These are phyloP conservation scores for Drosophila longiperda DNA, from an alignment of 2,888 invertebrate species.

Conservation along the genomic window DNA sequence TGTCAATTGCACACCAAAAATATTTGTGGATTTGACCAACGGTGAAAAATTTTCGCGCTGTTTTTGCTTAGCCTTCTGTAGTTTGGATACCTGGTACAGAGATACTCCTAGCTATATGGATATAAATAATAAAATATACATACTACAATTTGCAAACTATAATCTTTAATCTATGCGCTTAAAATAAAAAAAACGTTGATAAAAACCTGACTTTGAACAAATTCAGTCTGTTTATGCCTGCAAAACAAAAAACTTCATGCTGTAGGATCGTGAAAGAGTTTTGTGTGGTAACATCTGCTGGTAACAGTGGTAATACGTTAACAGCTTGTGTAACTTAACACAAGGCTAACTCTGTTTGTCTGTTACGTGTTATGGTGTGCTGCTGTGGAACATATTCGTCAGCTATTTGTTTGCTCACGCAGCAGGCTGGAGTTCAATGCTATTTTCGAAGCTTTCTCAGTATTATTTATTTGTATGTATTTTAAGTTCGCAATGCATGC, in stretches of 20 bases:
- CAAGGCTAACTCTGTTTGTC: not conserved
- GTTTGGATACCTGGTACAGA: slow-evolving; percentile 46
- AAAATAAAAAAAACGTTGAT: not conserved
- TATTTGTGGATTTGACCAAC: slow-evolving; percentile 85
- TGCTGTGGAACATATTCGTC: not conserved
- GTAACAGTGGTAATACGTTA: not conserved
- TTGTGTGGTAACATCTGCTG: not conserved
- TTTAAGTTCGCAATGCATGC: not conserved
- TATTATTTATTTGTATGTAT: not conserved
- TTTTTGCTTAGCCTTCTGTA: slow-evolving; percentile 36
- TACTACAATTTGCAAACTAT: not conserved
- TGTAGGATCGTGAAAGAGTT: not conserved
- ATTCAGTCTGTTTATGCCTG: not conserved
- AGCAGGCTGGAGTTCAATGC: no score
- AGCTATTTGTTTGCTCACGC: not conserved
- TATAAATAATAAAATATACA: slow-evolving; percentile 25
- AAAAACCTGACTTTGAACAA: not conserved
- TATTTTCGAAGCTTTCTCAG: not conserved
- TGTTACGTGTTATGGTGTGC: not conserved
- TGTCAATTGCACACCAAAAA: slow-evolving; percentile 85
- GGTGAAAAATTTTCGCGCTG: slow-evolving; percentile 45
- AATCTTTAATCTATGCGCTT: not conserved
- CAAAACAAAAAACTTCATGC: not conserved
- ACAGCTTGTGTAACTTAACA: not conserved
- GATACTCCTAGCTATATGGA: slow-evolving; percentile 44